Conservation (phyloP, 2,113 vertebrate genomes). For the Platichthys flesus region DNA sequence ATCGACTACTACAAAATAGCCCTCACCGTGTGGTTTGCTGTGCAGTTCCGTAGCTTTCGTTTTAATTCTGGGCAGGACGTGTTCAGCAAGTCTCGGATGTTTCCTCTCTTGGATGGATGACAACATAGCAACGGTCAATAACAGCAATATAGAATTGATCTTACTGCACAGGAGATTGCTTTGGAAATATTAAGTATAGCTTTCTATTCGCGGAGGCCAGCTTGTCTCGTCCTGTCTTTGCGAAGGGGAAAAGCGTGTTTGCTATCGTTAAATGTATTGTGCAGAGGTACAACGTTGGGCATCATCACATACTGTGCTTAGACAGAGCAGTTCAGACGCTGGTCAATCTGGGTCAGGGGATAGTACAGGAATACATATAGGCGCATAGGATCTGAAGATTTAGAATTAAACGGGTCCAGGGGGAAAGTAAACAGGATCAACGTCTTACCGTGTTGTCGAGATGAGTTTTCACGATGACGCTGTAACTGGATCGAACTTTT, state of each 20-base stretch:
- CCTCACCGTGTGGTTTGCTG: constrained; percentile 36
- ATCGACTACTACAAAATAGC: neutral
- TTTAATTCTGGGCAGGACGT: constrained; percentile 29
- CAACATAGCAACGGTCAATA: constrained; percentile 4
- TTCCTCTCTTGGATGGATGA: constrained; percentile 42
- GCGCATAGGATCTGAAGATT: neutral
- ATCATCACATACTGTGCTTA: too few relatives aligned
- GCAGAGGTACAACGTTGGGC: too few relatives aligned
- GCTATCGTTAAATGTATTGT: too few relatives aligned
- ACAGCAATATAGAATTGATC: neutral
- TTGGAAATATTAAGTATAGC: too few relatives aligned
- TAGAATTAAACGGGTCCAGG: neutral
- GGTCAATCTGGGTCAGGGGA: too few relatives aligned
- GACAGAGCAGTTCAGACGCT: too few relatives aligned
- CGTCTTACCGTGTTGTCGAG: constrained; percentile 61
- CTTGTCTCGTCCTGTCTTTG: too few relatives aligned
- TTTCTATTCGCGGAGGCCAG: too few relatives aligned
- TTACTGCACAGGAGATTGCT: too few relatives aligned
- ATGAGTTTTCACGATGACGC: constrained; percentile 23
- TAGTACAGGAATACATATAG: neutral
- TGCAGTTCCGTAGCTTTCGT: constrained; percentile 17
- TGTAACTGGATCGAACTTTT: constrained; percentile 44
- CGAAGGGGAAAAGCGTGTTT: too few relatives aligned
- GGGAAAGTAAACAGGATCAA: neutral
- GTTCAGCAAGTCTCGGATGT: neutral